Conservation (phyloP, 2,113 vertebrate genomes). For the Notothenia rossii region DNA sequence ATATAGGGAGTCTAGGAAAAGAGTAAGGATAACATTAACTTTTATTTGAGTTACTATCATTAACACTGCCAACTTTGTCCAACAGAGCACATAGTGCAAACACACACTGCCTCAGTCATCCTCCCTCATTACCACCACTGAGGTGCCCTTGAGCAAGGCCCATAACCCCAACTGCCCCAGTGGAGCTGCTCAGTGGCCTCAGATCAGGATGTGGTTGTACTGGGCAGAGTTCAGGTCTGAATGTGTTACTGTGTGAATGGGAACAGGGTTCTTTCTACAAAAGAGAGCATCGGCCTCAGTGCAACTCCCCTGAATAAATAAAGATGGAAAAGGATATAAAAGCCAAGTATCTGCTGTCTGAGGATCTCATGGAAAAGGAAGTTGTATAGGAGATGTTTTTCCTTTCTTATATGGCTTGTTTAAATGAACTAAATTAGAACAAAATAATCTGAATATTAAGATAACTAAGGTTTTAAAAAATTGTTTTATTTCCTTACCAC, state of each 20-base stretch:
- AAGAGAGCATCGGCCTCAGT: no score
- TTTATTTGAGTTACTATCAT: constrained; percentile 23
- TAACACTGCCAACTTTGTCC: constrained; percentile 3
- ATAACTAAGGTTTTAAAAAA: background rate
- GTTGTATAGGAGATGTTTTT: constrained; percentile 6
- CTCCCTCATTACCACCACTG: no score
- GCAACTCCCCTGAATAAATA: no score
- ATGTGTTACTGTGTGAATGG: no score
- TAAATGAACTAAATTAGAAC: background rate
- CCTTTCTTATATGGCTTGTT: background rate
- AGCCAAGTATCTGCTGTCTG: constrained; percentile 15
- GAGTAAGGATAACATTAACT: background rate
- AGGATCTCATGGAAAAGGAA: constrained; percentile 13
- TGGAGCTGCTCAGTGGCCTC: no score
- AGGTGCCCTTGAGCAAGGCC: no score
- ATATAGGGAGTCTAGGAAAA: constrained; percentile 1
- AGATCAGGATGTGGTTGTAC: no score
- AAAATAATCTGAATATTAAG: background rate
- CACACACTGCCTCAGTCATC: background rate
- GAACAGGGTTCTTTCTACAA: no score
- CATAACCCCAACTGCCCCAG: no score
- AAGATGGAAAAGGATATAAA: background rate
- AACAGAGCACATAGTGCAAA: background rate
- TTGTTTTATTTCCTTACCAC: background rate
- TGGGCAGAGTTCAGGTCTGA: no score